Base-by-base conservation (phyloP, 2,797 vertebrate species). In the Hyperoplus immaculatus region DNA sequence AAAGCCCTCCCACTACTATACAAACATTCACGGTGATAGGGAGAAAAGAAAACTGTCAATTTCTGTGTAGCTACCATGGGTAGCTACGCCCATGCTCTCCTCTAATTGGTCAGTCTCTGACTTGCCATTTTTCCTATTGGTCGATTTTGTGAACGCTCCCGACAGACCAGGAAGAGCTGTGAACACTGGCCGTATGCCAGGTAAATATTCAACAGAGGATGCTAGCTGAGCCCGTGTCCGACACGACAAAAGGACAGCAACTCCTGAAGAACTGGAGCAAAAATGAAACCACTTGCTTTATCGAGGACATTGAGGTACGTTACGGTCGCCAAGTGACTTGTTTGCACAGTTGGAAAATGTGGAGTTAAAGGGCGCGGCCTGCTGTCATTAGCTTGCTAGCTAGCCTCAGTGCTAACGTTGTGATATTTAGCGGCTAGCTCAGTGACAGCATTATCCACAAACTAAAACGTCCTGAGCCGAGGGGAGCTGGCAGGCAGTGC, bases 131-230 rank as follows among this genome's bases (percentile, higher is more conserved):
- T 51, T 65, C 54, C 77, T 59, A 93, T 93, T 93, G 92, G 92
- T 82, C 60, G 5, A 53, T 63, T 43, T 4, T 16, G 4, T 62
- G 74, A 36, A 59, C 0, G 70, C 41, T 66, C 21, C 18, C 63
- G 18, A 49, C 72, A 63, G 72, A 92, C 9, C 83, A 86, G 91
- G 92, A 94, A 92, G 83, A 74, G 80, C 83, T 80, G 75, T 65
- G 1, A 72, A 81, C 29, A 29, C 74, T 88, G 85, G 84, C 82
- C 15, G 66, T 8, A 58, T 78, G 82, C 80, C 85, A 92, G 86
- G 91, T 93, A 90, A 92, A 93, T 92, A 92, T 75, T 82, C 75
- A 81, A 55, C 78, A 78, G 77, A 88, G 78, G 92, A 87, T 90
- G 91, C 87, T 90, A 89, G 83, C 85, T 66, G 11, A 62, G 41